Conservation (phyloP, 1,140 invertebrate species). For the Ostrea edulis region DNA sequence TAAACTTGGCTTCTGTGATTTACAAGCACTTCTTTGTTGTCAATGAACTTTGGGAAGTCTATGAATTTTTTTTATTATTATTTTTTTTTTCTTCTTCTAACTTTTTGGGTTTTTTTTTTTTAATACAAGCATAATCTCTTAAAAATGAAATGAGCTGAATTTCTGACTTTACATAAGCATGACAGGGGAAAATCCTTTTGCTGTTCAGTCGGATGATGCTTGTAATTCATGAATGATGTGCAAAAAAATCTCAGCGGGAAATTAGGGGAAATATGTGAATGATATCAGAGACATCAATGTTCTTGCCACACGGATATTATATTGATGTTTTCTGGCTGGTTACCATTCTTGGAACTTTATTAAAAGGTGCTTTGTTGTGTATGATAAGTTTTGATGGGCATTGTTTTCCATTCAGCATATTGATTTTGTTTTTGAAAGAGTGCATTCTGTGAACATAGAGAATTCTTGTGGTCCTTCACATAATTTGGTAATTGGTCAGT, state of each 20-base stretch:
- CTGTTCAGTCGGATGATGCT: neutral
- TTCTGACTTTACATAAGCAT: neutral
- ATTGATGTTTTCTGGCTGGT: conserved; percentile 16
- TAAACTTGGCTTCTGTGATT: too few relatives aligned
- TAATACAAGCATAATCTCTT: too few relatives aligned
- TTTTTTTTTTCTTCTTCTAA: too few relatives aligned
- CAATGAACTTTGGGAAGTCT: too few relatives aligned
- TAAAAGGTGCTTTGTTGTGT: neutral
- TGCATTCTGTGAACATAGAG: neutral
- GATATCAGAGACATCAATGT: neutral
- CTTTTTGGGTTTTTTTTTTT: too few relatives aligned
- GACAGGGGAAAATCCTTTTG: neutral
- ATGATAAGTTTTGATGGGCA: neutral
- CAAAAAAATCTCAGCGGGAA: neutral
- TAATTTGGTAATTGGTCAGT: too few relatives aligned
- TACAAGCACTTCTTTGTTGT: too few relatives aligned
- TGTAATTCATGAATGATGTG: conserved; percentile 21
- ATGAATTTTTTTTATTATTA: too few relatives aligned
- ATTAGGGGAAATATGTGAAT: neutral
- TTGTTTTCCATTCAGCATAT: conserved; percentile 27
- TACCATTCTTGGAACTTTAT: neutral
- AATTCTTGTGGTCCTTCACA: neutral
- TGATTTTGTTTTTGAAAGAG: neutral
- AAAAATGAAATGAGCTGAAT: too few relatives aligned
- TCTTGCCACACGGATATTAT: neutral